Evolutionary conservation across 2,888 invertebrate species (phyloP), one percentile per base, ranked within the genome.

Genomic region (Apocheima hispidaria): DNA sequence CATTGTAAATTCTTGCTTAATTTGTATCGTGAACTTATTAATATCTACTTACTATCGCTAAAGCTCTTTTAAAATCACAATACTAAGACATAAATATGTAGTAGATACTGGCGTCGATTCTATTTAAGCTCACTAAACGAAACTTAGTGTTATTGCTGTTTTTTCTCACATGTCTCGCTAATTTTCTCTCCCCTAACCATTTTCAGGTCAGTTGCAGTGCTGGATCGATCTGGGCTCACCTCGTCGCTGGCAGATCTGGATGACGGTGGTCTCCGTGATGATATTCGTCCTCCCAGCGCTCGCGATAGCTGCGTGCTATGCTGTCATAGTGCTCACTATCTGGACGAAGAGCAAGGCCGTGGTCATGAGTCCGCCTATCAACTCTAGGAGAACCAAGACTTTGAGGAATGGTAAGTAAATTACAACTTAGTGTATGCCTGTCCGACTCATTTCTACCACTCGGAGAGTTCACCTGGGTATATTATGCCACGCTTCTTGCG

Each of bases 281-380:
- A 94, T 98, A 35, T 98, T 98, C 87, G 95, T 97, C 52, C 90
- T 97, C 23, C 98, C 98, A 0, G 96, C 98, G 0, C 78, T 98
- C 55, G 96, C 98, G 70, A 98, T 98, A 65, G 95, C 97, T 3
- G 96, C 96, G 3, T 98, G 98, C 83, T 98, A 98, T 84, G 95
- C 96, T 7, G 95, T 98, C 73, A 98, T 98, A 74, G 97, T 98
- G 1, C 94, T 96, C 78, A 98, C 98, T 7, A 98, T 98, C 73
- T 98, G 98, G 98, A 95, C 96, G 4, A 97, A 97, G 80, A 95
- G 96, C 77, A 94, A 95, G 73, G 93, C 95, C 2, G 93, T 96
- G 5, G 94, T 94, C 2, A 93, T 93, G 89, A 92, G 90, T 33
- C 94, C 94, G 1, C 92, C 93, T 3, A 82, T 90, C 44, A 90